phyloP scores from a whole-genome alignment of 2,797 vertebrate genomes.

The Uromys caudimaculatus region DNA sequence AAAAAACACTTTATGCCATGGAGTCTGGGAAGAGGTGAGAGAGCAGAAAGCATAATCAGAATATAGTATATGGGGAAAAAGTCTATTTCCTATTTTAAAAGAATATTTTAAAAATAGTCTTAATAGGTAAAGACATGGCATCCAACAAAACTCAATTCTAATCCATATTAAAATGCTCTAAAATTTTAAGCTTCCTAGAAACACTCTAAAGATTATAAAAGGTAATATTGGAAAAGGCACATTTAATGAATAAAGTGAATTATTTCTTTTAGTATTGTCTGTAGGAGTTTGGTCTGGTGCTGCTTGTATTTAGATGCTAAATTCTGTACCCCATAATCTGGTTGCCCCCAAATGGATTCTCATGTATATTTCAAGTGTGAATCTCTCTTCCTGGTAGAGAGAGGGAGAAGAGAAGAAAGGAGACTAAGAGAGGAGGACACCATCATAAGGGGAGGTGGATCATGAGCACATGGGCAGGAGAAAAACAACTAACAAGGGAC shows the following conservation, averaged over 20 bases:
- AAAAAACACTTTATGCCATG: not conserved
- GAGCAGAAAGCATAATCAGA: not conserved
- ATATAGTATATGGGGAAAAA: not conserved
- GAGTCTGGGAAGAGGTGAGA: not conserved
- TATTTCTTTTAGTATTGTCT: not conserved
- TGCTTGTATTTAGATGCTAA: not conserved
- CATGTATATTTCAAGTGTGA: not conserved
- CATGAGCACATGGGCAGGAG: not conserved
- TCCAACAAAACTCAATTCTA: conserved; percentile 1
- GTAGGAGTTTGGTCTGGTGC: not conserved
- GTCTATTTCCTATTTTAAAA: not conserved
- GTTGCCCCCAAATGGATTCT: not conserved
- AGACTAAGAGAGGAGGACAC: not conserved
- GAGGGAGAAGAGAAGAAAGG: not conserved
- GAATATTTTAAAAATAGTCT: not conserved
- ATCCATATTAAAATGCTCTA: not conserved
- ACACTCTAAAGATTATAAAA: not conserved
- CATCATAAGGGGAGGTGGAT: not conserved
- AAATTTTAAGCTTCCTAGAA: not conserved
- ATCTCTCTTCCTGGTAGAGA: not conserved
- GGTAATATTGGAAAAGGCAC: not conserved
- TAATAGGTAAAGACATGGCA: not conserved
- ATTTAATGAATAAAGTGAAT: not conserved
- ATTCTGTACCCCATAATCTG: not conserved
- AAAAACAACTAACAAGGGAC: not conserved